phyloP scores from a whole-genome alignment of 2,888 invertebrate genomes.

The Microctonus aethiopoides region DNA sequence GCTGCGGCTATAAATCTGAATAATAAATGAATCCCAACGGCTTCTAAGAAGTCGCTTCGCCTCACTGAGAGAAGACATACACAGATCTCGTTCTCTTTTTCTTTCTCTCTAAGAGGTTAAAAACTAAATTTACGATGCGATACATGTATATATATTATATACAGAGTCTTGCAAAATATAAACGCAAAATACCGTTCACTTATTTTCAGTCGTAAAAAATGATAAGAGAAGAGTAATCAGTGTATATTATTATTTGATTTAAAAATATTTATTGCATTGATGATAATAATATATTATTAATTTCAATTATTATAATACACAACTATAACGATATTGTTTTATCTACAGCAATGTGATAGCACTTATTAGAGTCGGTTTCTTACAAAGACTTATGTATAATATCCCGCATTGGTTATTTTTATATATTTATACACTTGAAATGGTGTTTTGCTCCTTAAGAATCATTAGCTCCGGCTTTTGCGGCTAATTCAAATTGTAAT shows the following conservation, averaged over 20 bases:
- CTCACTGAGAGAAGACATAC: constrained; percentile 58
- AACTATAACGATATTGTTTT: neutral
- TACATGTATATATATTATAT: constrained; percentile 37
- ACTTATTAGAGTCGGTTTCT: neutral
- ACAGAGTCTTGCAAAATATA: no score
- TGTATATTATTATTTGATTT: neutral
- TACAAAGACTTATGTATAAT: neutral
- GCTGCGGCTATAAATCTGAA: constrained; percentile 67
- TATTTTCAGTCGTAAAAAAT: neutral
- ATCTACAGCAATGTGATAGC: neutral
- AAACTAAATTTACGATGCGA: constrained; percentile 65
- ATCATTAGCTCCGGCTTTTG: constrained; percentile 64
- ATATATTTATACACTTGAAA: neutral
- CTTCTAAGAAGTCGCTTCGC: constrained; percentile 66
- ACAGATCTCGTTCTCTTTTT: constrained; percentile 43
- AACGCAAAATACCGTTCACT: neutral
- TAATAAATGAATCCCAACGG: constrained; percentile 67
- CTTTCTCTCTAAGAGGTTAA: constrained; percentile 48
- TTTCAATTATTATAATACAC: neutral
- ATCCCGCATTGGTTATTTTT: neutral
- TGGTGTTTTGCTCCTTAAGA: constrained; percentile 62
- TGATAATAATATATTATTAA: neutral
- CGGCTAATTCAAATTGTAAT: constrained; percentile 66
- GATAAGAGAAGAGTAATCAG: neutral
- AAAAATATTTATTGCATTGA: neutral